These are phyloP conservation scores for Belgica antarctica DNA, from an alignment of 2,888 invertebrate species.

Conservation along the genomic window DNA sequence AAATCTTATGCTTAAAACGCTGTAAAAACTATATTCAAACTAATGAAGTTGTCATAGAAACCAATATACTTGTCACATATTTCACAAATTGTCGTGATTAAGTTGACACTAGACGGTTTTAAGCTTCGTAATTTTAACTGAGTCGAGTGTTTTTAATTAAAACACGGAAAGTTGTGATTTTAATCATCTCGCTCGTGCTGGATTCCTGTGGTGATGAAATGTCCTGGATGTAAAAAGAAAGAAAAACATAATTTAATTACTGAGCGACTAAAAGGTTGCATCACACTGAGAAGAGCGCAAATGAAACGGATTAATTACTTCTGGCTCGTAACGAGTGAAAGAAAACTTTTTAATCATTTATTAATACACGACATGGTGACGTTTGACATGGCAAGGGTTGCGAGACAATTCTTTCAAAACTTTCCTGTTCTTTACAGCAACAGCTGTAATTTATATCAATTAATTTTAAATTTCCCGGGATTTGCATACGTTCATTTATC, in stretches of 20 bases:
- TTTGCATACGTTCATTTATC: constrained; percentile 21
- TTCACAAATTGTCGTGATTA: no score
- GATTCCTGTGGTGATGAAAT: background rate
- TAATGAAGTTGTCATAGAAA: no score
- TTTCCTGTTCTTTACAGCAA: background rate
- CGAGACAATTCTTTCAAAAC: background rate
- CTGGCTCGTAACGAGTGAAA: background rate
- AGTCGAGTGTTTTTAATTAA: background rate
- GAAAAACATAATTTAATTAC: background rate
- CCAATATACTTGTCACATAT: no score
- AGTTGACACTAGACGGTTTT: no score
- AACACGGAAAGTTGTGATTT: background rate
- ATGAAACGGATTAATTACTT: constrained; percentile 9
- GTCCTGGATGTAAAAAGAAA: background rate
- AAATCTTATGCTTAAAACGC: no score
- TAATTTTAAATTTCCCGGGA: constrained; percentile 18
- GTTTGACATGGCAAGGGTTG: background rate
- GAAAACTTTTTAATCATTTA: background rate
- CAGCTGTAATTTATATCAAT: constrained; percentile 34
- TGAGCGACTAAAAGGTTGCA: background rate
- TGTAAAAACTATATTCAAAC: no score
- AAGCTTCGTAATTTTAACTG: no score
- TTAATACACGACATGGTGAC: background rate
- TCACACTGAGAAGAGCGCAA: no score
- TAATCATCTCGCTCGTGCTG: background rate